phyloP scores from a whole-genome alignment of 2,797 vertebrate species.

The Margarornis squamiger region DNA sequence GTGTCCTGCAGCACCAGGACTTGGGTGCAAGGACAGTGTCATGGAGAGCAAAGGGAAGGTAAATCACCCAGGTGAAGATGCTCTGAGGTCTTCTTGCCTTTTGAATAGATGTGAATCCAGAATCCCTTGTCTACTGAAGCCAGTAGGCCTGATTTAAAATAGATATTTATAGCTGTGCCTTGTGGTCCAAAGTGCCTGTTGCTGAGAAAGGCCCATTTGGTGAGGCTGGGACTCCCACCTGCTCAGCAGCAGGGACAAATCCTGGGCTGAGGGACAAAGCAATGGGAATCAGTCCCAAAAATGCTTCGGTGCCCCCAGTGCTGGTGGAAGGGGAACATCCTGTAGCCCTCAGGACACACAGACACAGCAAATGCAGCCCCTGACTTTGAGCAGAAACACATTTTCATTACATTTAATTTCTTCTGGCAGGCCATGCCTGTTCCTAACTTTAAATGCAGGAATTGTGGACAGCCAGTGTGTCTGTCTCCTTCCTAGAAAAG shows the following conservation, averaged over 20 bases:
- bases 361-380: background rate
- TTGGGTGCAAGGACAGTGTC: background rate
- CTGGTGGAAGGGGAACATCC: rapidly evolving
- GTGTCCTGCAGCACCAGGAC: background rate
- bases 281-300: background rate
- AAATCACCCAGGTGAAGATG: background rate
- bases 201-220: background rate
- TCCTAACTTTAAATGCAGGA: background rate
- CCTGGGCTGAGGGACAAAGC: background rate
- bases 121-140: background rate
- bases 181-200: background rate
- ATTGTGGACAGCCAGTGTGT: background rate
- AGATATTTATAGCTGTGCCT: background rate
- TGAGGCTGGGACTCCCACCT: background rate
- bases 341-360: background rate
- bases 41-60: background rate
- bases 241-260: background rate
- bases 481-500: background rate
- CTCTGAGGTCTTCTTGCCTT: background rate
- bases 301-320: background rate
- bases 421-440: background rate
- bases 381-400: background rate
- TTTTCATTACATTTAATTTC: background rate
- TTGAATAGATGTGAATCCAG: rapidly evolving
- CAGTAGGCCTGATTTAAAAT: background rate